Evolutionary conservation across 2,797 vertebrate genomes (phyloP).

Genomic region (Scleropages formosus): DNA sequence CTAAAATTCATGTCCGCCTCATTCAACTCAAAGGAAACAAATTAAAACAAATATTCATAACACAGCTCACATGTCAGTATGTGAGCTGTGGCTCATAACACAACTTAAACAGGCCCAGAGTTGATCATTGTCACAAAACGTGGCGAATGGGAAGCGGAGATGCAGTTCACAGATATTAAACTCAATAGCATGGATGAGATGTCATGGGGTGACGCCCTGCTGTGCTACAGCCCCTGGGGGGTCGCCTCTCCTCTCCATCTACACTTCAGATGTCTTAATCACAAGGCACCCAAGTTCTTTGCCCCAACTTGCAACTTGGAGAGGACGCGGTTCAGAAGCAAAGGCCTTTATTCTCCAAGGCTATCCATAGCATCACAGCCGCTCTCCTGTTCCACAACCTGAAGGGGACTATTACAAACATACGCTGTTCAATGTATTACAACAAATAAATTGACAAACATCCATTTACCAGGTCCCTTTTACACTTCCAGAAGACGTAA

Average conservation of each 20-base stretch:
- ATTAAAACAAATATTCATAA: background rate
- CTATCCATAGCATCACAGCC: background rate
- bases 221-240: background rate
- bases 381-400: too few relatives aligned
- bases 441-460: background rate
- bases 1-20: too few relatives aligned
- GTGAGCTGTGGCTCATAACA: background rate
- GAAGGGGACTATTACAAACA: too few relatives aligned
- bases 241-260: background rate
- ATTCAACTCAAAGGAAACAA: too few relatives aligned
- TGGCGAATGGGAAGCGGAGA: background rate
- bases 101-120: slow-evolving; percentile 13
- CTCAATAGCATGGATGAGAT: slow-evolving; percentile 16
- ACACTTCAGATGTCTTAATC: background rate
- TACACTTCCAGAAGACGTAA: background rate
- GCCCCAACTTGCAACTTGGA: background rate
- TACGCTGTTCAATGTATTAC: background rate
- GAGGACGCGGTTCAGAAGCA: background rate
- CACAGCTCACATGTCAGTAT: background rate
- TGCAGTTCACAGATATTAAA: slow-evolving; percentile 31
- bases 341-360: background rate
- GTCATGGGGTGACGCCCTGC: slow-evolving; percentile 25
- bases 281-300: background rate
- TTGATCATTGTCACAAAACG: background rate
- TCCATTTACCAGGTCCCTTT: background rate